Base-by-base conservation (phyloP, 2,113 vertebrate genomes). In the Excalfactoria chinensis region DNA sequence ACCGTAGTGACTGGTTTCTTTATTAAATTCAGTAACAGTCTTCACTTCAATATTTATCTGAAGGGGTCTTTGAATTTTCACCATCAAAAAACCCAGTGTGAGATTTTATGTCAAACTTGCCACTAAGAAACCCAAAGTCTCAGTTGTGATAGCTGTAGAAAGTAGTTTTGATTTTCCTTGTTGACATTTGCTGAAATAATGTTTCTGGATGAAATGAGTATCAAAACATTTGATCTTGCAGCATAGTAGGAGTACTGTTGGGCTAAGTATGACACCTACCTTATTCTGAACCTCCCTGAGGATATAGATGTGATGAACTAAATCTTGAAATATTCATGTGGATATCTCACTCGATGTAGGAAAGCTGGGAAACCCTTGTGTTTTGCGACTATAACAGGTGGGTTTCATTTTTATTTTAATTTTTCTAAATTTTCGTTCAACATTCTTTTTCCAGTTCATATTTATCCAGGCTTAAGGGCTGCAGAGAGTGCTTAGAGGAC, bases 31-130 rank as follows among this genome's bases (percentile, higher is more conserved):
- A 83, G 1, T 80, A 73, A 26, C 11, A 58, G 1, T n/a, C 59
- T 62, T 67, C 16, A 40, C 23, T 43, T 80, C 13, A 76, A 89
- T 89, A 62, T 72, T 69, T 69, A 41, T 41, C 68, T 80, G 68
- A 86, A 91, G 2, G 16, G 73, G 37, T 14, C 60, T 88, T 88
- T 70, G 32, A 86, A 72, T 86, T 76, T 83, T 66, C 14, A 67
- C 6, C 2, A 44, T 0, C 56, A 49, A 43, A 78, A 82, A 68
- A 9, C 6, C 6, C 4, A 28, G 32, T 76, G 13, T 44, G n/a
- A 89, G 22, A 60, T 62, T 88, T 60, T 44, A 62, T 7, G 6
- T 62, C 13, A 92, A 44, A 48, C 7, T 75, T 64, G 5, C 10
- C 13, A 26, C n/a, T 53, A 53, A 46, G 67, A 83, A 91, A 66